Evolutionary conservation across 2,113 vertebrate species (phyloP), one percentile per base, ranked within the genome.

Genomic region (Tachycineta bicolor): DNA sequence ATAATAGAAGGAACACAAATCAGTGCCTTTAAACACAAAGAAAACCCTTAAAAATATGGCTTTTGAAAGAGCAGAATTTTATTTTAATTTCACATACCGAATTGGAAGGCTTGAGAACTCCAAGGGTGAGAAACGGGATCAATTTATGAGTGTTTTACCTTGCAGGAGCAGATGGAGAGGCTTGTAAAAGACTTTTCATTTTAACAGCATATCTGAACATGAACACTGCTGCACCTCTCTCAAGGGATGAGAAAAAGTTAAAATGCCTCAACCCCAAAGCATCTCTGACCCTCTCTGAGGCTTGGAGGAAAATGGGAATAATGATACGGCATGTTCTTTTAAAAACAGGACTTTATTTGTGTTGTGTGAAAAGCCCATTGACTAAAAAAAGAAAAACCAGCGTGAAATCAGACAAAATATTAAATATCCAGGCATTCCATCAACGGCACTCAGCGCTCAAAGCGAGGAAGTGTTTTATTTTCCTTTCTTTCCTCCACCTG

Each of bases 291-390:
- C 9, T 59, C 55, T 71, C 6, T 69, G 63, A 2, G 60, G 18
- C 34, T 18, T 31, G 29, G 33, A 9, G 31, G 7, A 4, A 12
- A 84, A 91, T n/a, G 17, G 29, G 22, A 69, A 67, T 21, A 63
- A 75, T 1, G 2, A 3, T 11, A 21, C 11, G 0, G 33, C 15
- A 49, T 13, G 31, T 8, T 55, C 25, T 62, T 63, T 31, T 4
- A 26, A 65, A 84, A 89, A 34, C 4, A 3, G 8, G 18, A 4
- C 10, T 79, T 71, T 37, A 37, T 37, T 37, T 29, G 13, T 14
- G n/a, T 10, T 29, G 50, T 21, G 20, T 67, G 68, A 78, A 77
- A 43, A 18, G 53, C 2, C 3, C 10, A 47, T 8, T 8, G n/a
- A 12, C 3, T 7, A n/a, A 24, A 46, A 46, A 75, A 37, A 31